A percentile compares a stretch with the other conserved stretches of the same genome.
Evolutionary conservation across 2,113 vertebrate species (phyloP).

Genomic region (Myiagra hebetior): DNA sequence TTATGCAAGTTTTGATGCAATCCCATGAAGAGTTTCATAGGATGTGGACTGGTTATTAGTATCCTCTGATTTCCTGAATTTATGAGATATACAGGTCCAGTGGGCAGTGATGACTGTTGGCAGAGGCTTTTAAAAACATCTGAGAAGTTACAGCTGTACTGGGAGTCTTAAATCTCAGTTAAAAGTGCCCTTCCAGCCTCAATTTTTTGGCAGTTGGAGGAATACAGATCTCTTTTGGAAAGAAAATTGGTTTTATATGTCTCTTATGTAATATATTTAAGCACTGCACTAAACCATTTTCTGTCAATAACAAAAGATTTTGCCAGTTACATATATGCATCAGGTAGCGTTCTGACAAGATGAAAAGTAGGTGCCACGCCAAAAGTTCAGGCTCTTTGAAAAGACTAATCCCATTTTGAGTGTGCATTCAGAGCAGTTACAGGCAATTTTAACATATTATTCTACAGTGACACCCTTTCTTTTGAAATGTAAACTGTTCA

Average conservation of each 20-base stretch:
- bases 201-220: background rate
- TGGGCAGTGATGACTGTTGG: background rate
- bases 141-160: slow-evolving; percentile 26
- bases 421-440: background rate
- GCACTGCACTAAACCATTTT: background rate
- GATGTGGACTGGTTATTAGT: background rate
- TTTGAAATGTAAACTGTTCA: background rate
- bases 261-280: background rate
- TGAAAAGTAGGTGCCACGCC: background rate
- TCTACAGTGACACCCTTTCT: background rate
- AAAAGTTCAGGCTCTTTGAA: background rate
- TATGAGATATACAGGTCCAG: background rate
- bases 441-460: background rate
- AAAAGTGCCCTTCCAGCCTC: background rate
- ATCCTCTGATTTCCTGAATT: background rate
- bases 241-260: slow-evolving; percentile 11
- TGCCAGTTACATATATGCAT: background rate
- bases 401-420: background rate
- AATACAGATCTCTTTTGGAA: slow-evolving; percentile 1
- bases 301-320: background rate
- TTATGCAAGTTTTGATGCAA: background rate
- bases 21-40: background rate
- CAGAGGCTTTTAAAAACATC: slow-evolving; percentile 35
- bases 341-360: background rate
- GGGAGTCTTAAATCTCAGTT: slow-evolving; percentile 32